These are phyloP conservation scores for Spea multiplicata DNA, from an alignment of 2,113 vertebrate genomes.

Conservation along the genomic window DNA sequence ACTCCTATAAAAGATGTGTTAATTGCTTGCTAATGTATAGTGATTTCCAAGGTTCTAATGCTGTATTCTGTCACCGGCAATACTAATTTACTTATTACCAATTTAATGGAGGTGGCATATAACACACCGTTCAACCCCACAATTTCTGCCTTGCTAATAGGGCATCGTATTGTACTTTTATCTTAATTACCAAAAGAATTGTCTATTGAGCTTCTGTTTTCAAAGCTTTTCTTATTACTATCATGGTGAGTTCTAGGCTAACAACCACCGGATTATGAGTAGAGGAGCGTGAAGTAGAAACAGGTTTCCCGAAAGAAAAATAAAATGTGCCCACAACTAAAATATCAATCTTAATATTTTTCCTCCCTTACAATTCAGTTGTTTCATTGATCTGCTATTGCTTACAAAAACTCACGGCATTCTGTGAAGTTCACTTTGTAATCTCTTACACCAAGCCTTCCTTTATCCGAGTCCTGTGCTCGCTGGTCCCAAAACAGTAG, in stretches of 20 bases:
- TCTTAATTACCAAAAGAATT: neutral
- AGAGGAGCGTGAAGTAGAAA: too few species aligned
- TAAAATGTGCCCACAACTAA: neutral
- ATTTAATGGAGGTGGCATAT: constrained; percentile 66
- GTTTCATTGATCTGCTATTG: constrained; percentile 80
- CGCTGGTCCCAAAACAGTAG: constrained; percentile 85
- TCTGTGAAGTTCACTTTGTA: constrained; percentile 86
- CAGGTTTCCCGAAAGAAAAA: too few species aligned
- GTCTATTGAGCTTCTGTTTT: neutral
- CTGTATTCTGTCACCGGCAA: constrained; percentile 68
- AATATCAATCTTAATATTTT: constrained; percentile 12
- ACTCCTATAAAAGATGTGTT: constrained; percentile 77
- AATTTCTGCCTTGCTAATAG: constrained; percentile 50
- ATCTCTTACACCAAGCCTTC: constrained; percentile 85
- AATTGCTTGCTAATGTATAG: constrained; percentile 78
- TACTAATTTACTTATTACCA: constrained; percentile 76
- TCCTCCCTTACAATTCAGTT: constrained; percentile 74
- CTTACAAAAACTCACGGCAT: constrained; percentile 83
- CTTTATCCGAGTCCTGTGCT: constrained; percentile 86
- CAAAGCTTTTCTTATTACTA: neutral
- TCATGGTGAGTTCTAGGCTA: neutral
- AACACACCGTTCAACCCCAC: constrained; percentile 63
- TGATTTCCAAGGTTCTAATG: constrained; percentile 71
- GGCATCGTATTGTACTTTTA: neutral
- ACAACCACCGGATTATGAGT: too few species aligned